phyloP scores from a whole-genome alignment of 2,888 invertebrate genomes.

The Erebia palarica region DNA sequence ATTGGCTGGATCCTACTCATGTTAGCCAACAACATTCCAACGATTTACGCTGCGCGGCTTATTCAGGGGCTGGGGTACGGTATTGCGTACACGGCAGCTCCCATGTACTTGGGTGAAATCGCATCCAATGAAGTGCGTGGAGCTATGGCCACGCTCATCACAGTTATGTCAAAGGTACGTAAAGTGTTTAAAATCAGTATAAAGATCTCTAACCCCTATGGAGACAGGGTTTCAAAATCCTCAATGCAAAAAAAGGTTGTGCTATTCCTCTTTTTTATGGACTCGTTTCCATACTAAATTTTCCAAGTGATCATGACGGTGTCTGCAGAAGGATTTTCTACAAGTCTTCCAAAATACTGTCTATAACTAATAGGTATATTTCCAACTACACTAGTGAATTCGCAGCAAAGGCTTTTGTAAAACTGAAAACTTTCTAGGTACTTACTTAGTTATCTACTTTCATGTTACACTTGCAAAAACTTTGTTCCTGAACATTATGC shows the following conservation, averaged over 20 bases:
- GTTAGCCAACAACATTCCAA: slow-evolving; percentile 79
- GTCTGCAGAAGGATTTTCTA: too few relatives aligned
- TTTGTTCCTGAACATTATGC: slow-evolving; percentile 1
- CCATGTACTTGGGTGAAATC: slow-evolving; percentile 85
- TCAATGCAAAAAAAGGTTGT: too few relatives aligned
- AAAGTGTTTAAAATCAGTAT: background rate
- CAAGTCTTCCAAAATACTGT: too few relatives aligned
- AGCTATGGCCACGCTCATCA: slow-evolving; percentile 83
- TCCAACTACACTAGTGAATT: background rate
- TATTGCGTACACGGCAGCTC: slow-evolving; percentile 82
- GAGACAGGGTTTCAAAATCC: too few relatives aligned
- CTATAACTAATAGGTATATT: background rate
- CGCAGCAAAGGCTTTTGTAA: background rate
- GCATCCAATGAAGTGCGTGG: slow-evolving; percentile 83
- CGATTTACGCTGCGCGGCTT: slow-evolving; percentile 82
- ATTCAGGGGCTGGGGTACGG: slow-evolving; percentile 85
- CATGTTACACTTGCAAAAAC: slow-evolving; percentile 4
- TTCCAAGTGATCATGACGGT: too few relatives aligned
- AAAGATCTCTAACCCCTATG: too few relatives aligned
- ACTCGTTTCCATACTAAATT: too few relatives aligned
- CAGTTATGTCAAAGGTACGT: slow-evolving; percentile 79
- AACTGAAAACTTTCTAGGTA: background rate
- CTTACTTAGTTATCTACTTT: background rate
- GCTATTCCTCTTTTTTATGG: too few relatives aligned
- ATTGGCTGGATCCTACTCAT: slow-evolving; percentile 85